Conservation (phyloP, 2,113 vertebrate genomes). For the Saiga tatarica region DNA sequence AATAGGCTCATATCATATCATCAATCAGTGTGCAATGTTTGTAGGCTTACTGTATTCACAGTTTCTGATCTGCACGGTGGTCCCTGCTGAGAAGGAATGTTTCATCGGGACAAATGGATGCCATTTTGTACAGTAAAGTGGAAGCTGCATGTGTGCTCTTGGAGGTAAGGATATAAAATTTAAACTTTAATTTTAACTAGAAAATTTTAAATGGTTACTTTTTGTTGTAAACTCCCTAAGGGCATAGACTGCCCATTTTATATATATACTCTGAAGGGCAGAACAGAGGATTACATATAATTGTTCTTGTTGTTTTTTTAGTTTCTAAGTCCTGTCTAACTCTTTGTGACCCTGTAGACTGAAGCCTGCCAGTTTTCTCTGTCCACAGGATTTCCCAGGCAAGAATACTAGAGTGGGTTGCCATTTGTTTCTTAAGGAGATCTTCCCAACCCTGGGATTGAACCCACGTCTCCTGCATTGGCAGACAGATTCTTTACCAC, state of each 20-base stretch:
- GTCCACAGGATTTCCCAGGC: not conserved
- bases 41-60: not conserved
- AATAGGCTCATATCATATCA: not conserved
- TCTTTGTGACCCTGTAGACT: not conserved
- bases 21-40: not conserved
- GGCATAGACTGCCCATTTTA: not conserved
- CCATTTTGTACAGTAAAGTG: not conserved
- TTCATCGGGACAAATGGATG: not conserved
- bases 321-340: not conserved
- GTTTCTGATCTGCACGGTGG: not conserved
- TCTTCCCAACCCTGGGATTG: not conserved
- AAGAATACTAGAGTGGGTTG: not conserved
- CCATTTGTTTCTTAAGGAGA: not conserved
- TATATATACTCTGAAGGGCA: not conserved
- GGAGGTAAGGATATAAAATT: not conserved
- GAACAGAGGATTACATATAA: not conserved
- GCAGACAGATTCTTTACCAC: not conserved
- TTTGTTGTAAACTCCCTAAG: not conserved
- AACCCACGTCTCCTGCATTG: not conserved
- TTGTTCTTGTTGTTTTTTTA: not conserved
- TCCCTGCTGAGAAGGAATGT: not conserved
- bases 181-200: not conserved
- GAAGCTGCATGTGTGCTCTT: not conserved
- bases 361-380: not conserved
- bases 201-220: not conserved